phyloP scores from a whole-genome alignment of 2,797 vertebrate genomes.

The Anomalospiza imberbis region DNA sequence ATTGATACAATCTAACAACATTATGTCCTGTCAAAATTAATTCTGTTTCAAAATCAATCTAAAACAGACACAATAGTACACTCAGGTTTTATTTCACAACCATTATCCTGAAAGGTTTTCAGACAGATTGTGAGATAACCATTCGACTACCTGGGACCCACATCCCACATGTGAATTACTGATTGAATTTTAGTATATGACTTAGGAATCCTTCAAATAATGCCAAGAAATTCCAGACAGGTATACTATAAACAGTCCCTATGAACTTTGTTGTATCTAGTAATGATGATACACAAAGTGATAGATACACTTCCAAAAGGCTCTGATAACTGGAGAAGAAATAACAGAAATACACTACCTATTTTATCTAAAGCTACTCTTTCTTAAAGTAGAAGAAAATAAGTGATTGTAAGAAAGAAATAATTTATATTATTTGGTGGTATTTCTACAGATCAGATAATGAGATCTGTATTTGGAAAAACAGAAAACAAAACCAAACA shows the following conservation, averaged over 20 bases:
- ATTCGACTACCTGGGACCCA: background rate
- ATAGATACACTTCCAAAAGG: background rate
- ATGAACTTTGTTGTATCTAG: background rate
- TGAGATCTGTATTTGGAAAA: background rate
- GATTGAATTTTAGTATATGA: background rate
- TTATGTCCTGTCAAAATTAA: background rate
- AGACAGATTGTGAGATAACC: background rate
- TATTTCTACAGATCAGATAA: background rate
- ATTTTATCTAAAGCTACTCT: background rate
- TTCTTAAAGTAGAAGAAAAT: background rate
- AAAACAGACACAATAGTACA: background rate
- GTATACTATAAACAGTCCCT: background rate
- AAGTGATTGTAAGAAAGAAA: background rate
- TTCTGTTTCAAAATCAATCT: background rate
- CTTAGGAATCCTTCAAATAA: background rate
- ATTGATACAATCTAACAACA: background rate
- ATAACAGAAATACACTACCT: background rate
- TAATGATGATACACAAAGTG: background rate
- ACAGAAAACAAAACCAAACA: background rate
- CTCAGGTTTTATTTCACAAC: background rate
- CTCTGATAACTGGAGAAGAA: background rate
- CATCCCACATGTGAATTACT: background rate
- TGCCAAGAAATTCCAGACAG: background rate
- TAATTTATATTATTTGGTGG: background rate
- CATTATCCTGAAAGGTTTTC: background rate